Conservation (phyloP, 2,113 vertebrate species). For the Nibea coibor region DNA sequence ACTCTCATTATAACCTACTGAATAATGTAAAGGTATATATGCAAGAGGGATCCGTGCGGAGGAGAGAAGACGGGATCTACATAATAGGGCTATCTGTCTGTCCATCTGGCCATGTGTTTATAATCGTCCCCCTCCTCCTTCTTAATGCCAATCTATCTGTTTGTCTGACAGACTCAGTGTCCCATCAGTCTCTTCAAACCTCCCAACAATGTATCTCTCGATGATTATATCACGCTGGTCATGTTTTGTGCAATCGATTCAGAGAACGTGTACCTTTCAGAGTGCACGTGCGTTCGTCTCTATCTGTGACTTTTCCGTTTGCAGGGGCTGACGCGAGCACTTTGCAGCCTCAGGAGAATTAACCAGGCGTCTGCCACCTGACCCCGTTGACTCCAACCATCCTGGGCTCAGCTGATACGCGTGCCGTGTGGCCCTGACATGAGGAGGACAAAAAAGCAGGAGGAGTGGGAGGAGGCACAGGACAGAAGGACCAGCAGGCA, state of each 20-base stretch:
- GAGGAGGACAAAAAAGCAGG: constrained; percentile 67
- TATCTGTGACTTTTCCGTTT: constrained; percentile 46
- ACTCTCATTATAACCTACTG: constrained; percentile 80
- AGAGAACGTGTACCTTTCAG: constrained; percentile 5
- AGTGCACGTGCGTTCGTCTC: constrained; percentile 1
- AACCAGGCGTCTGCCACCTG: constrained; percentile 85
- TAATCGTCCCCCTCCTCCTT: constrained; percentile 73
- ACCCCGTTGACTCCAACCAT: constrained; percentile 79
- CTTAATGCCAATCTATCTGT: constrained; percentile 54
- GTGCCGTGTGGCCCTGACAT: constrained; percentile 75
- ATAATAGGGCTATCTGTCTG: constrained; percentile 78
- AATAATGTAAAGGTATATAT: constrained; percentile 83
- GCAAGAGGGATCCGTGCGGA: constrained; percentile 50
- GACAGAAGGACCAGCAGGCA: constrained; percentile 80
- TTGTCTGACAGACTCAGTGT: constrained; percentile 41
- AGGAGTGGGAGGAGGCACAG: constrained; percentile 68
- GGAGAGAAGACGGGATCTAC: constrained; percentile 69
- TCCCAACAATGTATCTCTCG: not conserved
- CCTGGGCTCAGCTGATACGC: constrained; percentile 81
- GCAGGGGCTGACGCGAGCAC: constrained; percentile 46
- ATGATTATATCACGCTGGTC: not conserved
- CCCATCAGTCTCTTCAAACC: constrained; percentile 25
- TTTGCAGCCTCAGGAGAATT: constrained; percentile 79
- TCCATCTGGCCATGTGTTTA: constrained; percentile 78
- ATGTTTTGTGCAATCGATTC: not conserved